Evolutionary conservation across 2,797 vertebrate species (phyloP), one percentile per base, ranked within the genome.

Genomic region (Mus minutoides): DNA sequence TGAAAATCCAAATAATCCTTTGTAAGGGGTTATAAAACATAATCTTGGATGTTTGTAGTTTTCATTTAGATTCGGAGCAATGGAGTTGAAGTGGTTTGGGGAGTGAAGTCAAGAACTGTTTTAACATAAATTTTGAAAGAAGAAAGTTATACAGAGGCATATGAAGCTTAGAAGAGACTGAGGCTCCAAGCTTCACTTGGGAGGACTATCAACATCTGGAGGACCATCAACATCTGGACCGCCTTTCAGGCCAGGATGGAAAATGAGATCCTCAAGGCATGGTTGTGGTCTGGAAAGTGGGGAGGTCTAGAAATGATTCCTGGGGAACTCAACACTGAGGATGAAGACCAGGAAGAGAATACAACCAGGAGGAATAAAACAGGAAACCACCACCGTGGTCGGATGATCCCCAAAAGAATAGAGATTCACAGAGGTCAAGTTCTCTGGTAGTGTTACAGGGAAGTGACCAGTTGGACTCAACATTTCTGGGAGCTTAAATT

Each of bases 321-420:
- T 86, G 43, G 16, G 6, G 8, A 71, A 78, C 46, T 46, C 11
- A 29, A 69, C 43, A 77, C 2, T 76, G n/a, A 73, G n/a, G 49
- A 8, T 62, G 37, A 94, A 88, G 69, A 91, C 52, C 12, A 95
- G 46, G 31, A 95, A 93, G 67, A 94, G 19, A 89, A 84, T 52
- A 54, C 31, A 60, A n/a, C 26, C 75, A 90, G 54, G 43, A 77
- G 34, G 22, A 88, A 84, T 90, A 37, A 64, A 90, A 76, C 14
- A 89, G 5, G 26, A 77, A 94, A 91, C 8, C 43, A 29, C 52
- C 40, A 83, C 58, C 40, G 43, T 54, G 46, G 52, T 80, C 54
- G 40, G 34, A 78, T 9, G 60, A 19, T 85, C 58, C 46, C 56
- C 46, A 84, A 24, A 92, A 31, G 3, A 34, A 29, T 11, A n/a